phyloP scores from a whole-genome alignment of 2,888 invertebrate species.

The Microplitis manilae region DNA sequence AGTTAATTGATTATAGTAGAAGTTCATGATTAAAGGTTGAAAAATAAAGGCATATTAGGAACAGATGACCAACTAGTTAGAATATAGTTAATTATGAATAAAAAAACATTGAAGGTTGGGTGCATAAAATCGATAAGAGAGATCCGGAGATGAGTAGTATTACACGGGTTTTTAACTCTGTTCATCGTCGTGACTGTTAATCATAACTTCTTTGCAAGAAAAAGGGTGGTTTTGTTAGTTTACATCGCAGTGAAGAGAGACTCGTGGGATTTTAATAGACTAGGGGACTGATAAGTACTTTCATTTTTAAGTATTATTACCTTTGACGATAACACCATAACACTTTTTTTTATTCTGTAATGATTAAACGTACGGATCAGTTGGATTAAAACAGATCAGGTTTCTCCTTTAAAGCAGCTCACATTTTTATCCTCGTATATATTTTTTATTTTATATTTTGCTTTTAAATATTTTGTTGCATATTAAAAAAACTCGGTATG shows the following conservation, averaged over 20 bases:
- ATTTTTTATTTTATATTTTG: not conserved
- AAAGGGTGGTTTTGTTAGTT: constrained; percentile 7
- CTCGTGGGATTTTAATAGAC: constrained; percentile 15
- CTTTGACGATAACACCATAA: constrained; percentile 8
- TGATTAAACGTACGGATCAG: constrained; percentile 25
- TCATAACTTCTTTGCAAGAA: constrained; percentile 39
- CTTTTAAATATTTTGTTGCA: not conserved
- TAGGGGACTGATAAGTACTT: constrained; percentile 5
- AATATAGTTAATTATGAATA: not conserved
- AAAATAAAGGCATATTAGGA: constrained; percentile 30
- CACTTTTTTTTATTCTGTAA: constrained; percentile 2
- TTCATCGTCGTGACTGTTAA: constrained; percentile 48
- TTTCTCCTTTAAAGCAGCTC: not conserved
- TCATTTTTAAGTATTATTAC: constrained; percentile 6
- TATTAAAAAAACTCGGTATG: not conserved
- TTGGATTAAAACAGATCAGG: not conserved
- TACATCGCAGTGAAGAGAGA: not conserved
- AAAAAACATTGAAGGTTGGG: not conserved
- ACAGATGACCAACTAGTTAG: constrained; percentile 29
- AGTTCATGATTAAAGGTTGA: not conserved
- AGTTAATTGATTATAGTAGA: not conserved
- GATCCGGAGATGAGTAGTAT: constrained; percentile 44
- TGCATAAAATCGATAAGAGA: not conserved
- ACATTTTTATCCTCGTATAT: constrained; percentile 4
- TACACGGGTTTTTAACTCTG: constrained; percentile 50